These are phyloP conservation scores for Caenorhabditis sp. DNA, from an alignment of 2,888 invertebrate genomes.

Conservation along the genomic window DNA sequence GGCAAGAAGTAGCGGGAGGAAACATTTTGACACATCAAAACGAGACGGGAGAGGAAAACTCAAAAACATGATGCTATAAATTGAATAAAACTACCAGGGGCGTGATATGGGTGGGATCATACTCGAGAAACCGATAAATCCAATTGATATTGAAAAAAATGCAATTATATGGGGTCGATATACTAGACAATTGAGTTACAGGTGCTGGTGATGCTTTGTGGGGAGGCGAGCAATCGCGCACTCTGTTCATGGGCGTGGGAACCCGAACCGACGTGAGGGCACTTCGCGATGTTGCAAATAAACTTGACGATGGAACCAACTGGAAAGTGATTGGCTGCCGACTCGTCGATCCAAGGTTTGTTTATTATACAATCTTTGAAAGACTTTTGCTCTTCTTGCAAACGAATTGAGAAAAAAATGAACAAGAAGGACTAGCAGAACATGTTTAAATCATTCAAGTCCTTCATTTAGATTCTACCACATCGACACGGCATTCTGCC, in stretches of 20 bases:
- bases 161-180: too few species aligned
- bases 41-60: not conserved
- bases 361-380: constrained; percentile 27
- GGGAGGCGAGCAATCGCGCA: constrained; percentile 74
- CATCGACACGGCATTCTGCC: constrained; percentile 83
- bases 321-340: constrained; percentile 78
- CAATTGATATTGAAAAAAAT: not conserved
- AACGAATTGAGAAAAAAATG: not conserved
- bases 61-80: constrained; percentile 4
- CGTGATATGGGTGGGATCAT: not conserved
- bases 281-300: constrained; percentile 73
- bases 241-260: constrained; percentile 81
- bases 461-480: constrained; percentile 79
- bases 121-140: not conserved
- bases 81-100: not conserved
- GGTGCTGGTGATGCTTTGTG: constrained; percentile 82
- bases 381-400: constrained; percentile 6
- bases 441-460: not conserved
- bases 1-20: not conserved
- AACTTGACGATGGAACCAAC: constrained; percentile 71
- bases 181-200: constrained; percentile 62
- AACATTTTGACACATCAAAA: not conserved
- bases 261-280: constrained; percentile 80
- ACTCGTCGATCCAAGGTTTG: constrained; percentile 80
- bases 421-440: constrained; percentile 10